These are phyloP conservation scores for Desmodus rotundus DNA, from an alignment of 2,113 vertebrate genomes.

Conservation along the genomic window DNA sequence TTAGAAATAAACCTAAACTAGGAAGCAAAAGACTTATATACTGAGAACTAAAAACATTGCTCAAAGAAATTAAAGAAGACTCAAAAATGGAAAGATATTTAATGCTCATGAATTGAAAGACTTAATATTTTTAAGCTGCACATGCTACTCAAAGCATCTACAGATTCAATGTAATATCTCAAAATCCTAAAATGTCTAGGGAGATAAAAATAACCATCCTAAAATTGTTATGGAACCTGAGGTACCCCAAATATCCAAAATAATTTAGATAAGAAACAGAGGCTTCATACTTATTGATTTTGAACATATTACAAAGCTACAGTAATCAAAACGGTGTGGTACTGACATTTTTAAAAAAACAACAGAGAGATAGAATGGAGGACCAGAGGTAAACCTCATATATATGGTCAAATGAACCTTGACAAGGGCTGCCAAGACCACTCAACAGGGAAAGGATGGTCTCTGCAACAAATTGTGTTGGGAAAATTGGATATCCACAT, in stretches of 20 bases:
- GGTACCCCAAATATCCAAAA: background rate
- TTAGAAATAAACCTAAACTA: background rate
- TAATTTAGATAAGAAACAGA: background rate
- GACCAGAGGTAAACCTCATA: background rate
- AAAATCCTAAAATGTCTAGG: background rate
- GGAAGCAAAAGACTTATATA: background rate
- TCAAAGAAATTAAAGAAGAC: background rate
- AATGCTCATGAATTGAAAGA: background rate
- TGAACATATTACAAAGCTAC: background rate
- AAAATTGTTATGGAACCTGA: background rate
- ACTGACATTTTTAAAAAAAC: background rate
- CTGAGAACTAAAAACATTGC: background rate
- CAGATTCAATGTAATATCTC: background rate
- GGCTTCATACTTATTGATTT: background rate
- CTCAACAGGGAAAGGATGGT: background rate
- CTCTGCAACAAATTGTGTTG: background rate
- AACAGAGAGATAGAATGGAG: background rate
- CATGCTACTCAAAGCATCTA: background rate
- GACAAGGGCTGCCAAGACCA: background rate
- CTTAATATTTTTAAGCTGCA: background rate
- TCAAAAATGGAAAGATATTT: background rate
- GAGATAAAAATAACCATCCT: background rate
- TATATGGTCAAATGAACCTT: background rate
- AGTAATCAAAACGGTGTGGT: background rate
- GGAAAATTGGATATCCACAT: background rate